phyloP scores from a whole-genome alignment of 2,888 invertebrate genomes.

The Thysanoteuthis rhombus region DNA sequence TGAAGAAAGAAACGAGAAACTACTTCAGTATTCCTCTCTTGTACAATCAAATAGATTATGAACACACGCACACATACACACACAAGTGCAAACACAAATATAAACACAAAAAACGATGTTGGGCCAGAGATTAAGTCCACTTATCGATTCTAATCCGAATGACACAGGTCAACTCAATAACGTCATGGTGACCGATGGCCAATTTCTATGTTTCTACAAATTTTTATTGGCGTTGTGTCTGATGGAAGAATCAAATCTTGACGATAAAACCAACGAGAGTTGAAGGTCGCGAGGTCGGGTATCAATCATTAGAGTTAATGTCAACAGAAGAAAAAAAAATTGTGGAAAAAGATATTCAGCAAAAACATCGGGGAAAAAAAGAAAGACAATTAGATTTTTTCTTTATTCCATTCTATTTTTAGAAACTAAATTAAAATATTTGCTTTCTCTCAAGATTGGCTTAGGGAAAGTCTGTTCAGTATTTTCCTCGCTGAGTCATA shows the following conservation, averaged over 20 bases:
- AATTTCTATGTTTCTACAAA: background rate
- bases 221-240: background rate
- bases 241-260: background rate
- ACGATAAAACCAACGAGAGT: background rate
- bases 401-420: no score
- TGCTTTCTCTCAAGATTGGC: background rate
- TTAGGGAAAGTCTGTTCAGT: background rate
- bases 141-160: background rate
- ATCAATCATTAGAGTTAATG: background rate
- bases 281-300: background rate
- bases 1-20: no score
- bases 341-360: background rate
- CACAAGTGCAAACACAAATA: no score
- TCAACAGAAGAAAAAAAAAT: background rate
- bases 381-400: no score
- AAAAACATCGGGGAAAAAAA: no score
- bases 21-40: no score
- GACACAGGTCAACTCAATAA: background rate
- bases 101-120: background rate
- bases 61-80: no score
- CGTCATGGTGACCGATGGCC: background rate
- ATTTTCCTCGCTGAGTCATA: background rate
- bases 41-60: no score
- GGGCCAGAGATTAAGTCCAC: background rate
- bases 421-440: no score